These are phyloP conservation scores for Nephila pilipes DNA, from an alignment of 1,140 invertebrate species.

Conservation along the genomic window DNA sequence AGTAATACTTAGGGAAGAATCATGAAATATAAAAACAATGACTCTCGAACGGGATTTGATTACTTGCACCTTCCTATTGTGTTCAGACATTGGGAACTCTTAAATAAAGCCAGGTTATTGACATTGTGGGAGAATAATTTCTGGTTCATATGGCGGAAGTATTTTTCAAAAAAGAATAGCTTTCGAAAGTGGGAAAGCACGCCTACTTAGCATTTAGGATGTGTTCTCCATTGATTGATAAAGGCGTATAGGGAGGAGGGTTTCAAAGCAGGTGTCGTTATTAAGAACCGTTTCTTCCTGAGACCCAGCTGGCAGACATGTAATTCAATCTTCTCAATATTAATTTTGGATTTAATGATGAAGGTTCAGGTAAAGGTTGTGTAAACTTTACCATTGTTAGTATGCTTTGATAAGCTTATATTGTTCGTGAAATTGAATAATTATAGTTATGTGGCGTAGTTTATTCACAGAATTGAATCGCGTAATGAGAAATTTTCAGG, in stretches of 20 bases:
- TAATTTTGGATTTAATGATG: not conserved
- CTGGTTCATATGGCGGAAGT: not conserved
- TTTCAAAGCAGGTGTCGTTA: not conserved
- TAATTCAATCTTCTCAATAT: not conserved
- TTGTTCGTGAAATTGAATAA: not conserved
- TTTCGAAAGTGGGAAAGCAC: not conserved
- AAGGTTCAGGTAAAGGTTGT: not conserved
- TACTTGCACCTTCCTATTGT: not conserved
- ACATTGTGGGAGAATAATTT: not conserved
- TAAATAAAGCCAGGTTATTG: slow-evolving; percentile 26
- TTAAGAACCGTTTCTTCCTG: not conserved
- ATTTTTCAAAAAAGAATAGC: not conserved
- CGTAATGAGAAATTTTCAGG: too few species aligned
- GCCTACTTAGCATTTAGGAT: not conserved
- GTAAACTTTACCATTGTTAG: too few species aligned
- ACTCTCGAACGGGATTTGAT: not conserved
- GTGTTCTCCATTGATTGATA: not conserved
- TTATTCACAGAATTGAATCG: too few species aligned
- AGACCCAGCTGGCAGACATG: not conserved
- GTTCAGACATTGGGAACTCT: slow-evolving; percentile 11
- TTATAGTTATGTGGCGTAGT: not conserved
- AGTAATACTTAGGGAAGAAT: not conserved
- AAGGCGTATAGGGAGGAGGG: not conserved
- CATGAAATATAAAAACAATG: slow-evolving; percentile 22
- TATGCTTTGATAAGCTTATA: too few species aligned